These are phyloP conservation scores for Parapristionchus giblindavisi DNA, from an alignment of 2,888 invertebrate species.

Conservation along the genomic window DNA sequence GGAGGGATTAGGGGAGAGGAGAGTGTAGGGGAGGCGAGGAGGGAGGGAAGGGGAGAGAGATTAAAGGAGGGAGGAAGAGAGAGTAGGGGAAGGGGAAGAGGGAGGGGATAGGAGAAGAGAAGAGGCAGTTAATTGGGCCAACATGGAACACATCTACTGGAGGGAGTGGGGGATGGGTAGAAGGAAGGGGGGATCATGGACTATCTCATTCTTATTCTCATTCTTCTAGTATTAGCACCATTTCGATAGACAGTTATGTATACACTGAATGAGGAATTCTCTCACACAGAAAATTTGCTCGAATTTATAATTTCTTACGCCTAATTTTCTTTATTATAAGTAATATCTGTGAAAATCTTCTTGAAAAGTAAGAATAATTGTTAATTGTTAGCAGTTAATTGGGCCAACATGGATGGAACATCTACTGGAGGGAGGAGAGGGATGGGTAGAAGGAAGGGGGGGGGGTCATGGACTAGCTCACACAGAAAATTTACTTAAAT, in stretches of 20 bases:
- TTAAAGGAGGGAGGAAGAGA: background rate
- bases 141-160: background rate
- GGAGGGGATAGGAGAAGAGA: background rate
- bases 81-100: background rate
- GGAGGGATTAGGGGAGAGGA: too few species aligned
- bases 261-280: too few species aligned
- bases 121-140: background rate
- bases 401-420: background rate
- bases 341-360: too few species aligned
- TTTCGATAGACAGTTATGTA: too few species aligned
- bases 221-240: too few species aligned
- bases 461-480: too few species aligned
- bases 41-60: background rate
- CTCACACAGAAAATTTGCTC: too few species aligned
- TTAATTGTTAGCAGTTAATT: background rate
- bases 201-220: background rate
- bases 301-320: too few species aligned
- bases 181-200: conserved; percentile 11
- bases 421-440: background rate
- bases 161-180: background rate
- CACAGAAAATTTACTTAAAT: too few species aligned
- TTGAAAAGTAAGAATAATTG: too few species aligned
- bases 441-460: background rate
- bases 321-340: too few species aligned
- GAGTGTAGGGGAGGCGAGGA: too few species aligned